Base-by-base conservation (phyloP, 2,113 vertebrate species). In the Lampris incognitus region DNA sequence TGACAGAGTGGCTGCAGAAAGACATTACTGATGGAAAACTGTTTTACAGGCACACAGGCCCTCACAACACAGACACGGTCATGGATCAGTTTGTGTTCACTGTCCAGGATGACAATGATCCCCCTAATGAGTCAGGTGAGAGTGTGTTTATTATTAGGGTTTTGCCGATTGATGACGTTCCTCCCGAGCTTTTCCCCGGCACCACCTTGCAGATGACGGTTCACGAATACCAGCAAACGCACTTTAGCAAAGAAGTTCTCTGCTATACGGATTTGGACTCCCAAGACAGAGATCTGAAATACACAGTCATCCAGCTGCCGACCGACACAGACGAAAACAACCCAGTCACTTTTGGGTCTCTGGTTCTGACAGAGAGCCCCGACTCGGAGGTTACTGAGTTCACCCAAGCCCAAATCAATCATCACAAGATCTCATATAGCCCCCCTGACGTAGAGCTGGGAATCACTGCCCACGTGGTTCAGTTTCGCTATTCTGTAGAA, bases 351-450 rank as follows among this genome's bases (percentile, higher is more conserved):
- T 95, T 97, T 7, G 96, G 96, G 10, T 95, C 94, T 62, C 83
- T 99, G 0, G 96, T 99, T 78, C 88, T 99, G 84, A 97, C 96
- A 0, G 97, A 98, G 13, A 93, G 94, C 74, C 95, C 95, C 0
- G 90, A 93, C 7, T 91, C 93, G 0, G 91, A 94, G 44, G 95
- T 99, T 57, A 93, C 85, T 0, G 97, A 95, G 79, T 99, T 99
- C 85, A 98, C 97, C 2, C 97, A 99, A 87, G 97, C 97, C 60
- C 97, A 99, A 92, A 88, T 99, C 65, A 99, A 99, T 82, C 97
- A 98, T 68, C 97, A 97, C 79, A 98, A 99, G 87, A 96, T 99
- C 76, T 94, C 97, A 0, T 99, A 97, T 67, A 89, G 78, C 3
- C 97, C 97, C 0, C 97, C 97, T 0, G 93, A 97, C 56, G 79